These are phyloP conservation scores for Nemurella pictetii DNA, from an alignment of 2,888 invertebrate genomes.

Conservation along the genomic window DNA sequence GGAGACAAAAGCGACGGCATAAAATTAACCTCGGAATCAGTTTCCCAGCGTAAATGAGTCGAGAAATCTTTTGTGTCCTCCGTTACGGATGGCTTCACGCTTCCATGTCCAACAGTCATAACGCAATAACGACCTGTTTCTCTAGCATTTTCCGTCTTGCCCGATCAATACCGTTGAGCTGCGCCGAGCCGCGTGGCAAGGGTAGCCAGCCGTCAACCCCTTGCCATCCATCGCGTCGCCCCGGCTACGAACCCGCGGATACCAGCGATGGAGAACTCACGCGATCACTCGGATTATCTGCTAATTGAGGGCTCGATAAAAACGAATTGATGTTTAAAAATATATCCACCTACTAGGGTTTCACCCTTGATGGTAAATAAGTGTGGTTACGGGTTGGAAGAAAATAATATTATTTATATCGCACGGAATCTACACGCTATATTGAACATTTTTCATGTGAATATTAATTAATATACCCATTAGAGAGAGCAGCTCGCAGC, in stretches of 20 bases:
- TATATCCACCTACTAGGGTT: not conserved
- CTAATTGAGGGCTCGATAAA: not conserved
- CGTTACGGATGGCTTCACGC: not conserved
- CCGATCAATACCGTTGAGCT: conserved; percentile 3
- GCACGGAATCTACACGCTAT: not conserved
- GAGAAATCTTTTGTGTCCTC: conserved; percentile 6
- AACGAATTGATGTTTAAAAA: not conserved
- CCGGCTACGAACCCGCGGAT: not conserved
- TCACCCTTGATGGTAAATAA: not conserved
- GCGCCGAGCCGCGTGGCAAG: not conserved
- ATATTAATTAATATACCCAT: too few species aligned
- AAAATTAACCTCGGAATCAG: conserved; percentile 9
- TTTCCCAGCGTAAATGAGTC: not conserved
- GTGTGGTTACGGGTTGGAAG: not conserved
- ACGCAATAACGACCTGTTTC: not conserved
- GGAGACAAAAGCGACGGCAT: not conserved
- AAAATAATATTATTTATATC: not conserved
- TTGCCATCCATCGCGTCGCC: not conserved
- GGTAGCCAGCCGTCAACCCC: not conserved
- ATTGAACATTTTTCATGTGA: too few species aligned
- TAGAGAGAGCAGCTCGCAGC: too few species aligned
- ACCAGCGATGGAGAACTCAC: not conserved
- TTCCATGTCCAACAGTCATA: conserved; percentile 10
- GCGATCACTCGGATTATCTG: not conserved
- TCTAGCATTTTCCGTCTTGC: not conserved